Evolutionary conservation across 2,797 vertebrate species (phyloP).

Genomic region (Bovichtus diacanthus): DNA sequence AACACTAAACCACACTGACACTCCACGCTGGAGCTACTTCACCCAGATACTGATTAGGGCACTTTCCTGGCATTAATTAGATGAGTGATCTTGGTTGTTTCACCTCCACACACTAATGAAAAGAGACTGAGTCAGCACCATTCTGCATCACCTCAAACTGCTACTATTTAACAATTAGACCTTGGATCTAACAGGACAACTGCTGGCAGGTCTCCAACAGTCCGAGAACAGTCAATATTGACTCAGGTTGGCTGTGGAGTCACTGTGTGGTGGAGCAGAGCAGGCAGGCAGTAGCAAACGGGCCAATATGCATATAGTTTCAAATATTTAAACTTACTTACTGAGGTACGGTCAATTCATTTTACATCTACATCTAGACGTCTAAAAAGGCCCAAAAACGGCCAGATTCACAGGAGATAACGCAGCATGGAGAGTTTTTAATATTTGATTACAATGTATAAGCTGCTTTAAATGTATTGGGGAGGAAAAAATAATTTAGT

Average conservation of each 20-base stretch:
- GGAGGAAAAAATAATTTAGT: neutral
- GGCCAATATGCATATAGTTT: neutral
- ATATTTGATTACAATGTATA: conserved; percentile 14
- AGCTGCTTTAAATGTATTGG: conserved; percentile 2
- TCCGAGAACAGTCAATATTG: conserved; percentile 38
- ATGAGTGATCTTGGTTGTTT: conserved; percentile 33
- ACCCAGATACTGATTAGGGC: conserved; percentile 40
- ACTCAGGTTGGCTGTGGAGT: conserved; percentile 26
- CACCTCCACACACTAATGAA: conserved; percentile 34
- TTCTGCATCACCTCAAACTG: conserved; percentile 20
- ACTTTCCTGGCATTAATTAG: conserved; percentile 55
- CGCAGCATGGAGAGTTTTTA: neutral
- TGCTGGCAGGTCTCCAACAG: conserved; percentile 20
- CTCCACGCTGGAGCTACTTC: conserved; percentile 35
- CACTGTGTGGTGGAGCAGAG: neutral
- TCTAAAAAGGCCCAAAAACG: conserved; percentile 3
- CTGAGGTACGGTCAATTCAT: conserved; percentile 2
- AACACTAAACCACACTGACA: conserved; percentile 43
- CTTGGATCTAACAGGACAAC: conserved; percentile 6
- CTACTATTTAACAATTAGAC: conserved; percentile 39
- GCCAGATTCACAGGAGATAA: neutral
- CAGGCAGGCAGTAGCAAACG: conserved; percentile 2
- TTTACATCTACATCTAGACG: conserved; percentile 33
- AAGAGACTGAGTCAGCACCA: conserved; percentile 29
- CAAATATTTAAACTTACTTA: conserved; percentile 3